These are phyloP conservation scores for Tenodera sinensis DNA, from an alignment of 2,888 invertebrate genomes.

Conservation along the genomic window DNA sequence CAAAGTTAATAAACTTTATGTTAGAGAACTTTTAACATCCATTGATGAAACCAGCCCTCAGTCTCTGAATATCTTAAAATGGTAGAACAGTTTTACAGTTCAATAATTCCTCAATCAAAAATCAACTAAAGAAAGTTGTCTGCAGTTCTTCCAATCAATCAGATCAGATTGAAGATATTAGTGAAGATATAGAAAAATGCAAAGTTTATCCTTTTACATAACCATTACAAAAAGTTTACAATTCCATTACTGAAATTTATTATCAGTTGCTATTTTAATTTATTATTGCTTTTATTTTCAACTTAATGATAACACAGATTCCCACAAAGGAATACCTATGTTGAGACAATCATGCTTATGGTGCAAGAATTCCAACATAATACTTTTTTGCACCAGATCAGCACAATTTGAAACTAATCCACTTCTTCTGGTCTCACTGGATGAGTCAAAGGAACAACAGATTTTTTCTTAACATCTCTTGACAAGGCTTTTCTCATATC, in stretches of 20 bases:
- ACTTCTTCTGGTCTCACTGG: constrained; percentile 95
- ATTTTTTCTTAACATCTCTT: constrained; percentile 85
- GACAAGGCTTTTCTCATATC: constrained; percentile 99
- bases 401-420: constrained; percentile 51
- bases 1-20: too few relatives aligned
- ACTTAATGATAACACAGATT: neutral
- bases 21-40: too few relatives aligned
- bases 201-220: too few relatives aligned
- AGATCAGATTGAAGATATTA: too few relatives aligned
- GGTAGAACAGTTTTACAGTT: too few relatives aligned
- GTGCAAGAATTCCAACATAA: neutral
- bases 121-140: too few relatives aligned
- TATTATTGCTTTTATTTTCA: neutral
- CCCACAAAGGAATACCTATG: neutral
- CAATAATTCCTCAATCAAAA: too few relatives aligned
- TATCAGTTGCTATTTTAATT: neutral
- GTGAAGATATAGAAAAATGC: too few relatives aligned
- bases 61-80: too few relatives aligned
- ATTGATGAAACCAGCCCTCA: too few relatives aligned
- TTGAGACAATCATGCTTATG: neutral
- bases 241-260: neutral
- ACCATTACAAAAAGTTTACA: neutral
- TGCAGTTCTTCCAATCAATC: too few relatives aligned
- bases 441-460: constrained; percentile 87
- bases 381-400: neutral